These are phyloP conservation scores for Prinia subflava DNA, from an alignment of 2,113 vertebrate species.

Conservation along the genomic window DNA sequence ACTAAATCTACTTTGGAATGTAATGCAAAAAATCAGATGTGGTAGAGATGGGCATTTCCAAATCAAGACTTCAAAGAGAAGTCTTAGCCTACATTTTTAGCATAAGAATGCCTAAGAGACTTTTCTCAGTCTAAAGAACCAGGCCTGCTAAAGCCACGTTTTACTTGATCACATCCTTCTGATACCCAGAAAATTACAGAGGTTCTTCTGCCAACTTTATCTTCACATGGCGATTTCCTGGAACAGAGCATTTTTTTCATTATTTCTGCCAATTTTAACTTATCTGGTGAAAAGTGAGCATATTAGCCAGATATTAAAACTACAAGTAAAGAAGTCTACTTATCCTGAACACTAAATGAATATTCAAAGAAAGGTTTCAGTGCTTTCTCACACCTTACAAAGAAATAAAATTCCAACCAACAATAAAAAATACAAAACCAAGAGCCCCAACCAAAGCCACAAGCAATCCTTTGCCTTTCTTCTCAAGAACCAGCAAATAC, in stretches of 20 bases:
- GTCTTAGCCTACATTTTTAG: neutral
- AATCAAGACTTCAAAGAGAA: neutral
- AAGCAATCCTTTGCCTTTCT: neutral
- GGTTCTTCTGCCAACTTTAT: neutral
- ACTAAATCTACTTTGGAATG: neutral
- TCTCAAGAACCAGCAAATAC: neutral
- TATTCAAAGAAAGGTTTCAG: neutral
- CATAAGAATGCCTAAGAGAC: neutral
- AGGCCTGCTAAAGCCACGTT: neutral
- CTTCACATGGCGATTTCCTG: neutral
- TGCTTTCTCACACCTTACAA: neutral
- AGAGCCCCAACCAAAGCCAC: neutral
- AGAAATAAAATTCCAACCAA: neutral
- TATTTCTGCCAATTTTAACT: neutral
- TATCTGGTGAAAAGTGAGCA: neutral
- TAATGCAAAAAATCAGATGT: neutral
- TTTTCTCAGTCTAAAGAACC: neutral
- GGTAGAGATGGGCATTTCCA: neutral
- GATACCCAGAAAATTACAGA: neutral
- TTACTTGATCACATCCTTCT: neutral
- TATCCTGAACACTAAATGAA: neutral
- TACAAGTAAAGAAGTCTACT: neutral
- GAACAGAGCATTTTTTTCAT: neutral
- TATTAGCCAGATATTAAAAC: neutral
- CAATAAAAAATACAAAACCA: neutral